A percentile compares a stretch with the other conserved stretches of the same genome.
These are phyloP conservation scores for Pomatorhinus ruficollis DNA, from an alignment of 2,113 vertebrate genomes.

Conservation along the genomic window DNA sequence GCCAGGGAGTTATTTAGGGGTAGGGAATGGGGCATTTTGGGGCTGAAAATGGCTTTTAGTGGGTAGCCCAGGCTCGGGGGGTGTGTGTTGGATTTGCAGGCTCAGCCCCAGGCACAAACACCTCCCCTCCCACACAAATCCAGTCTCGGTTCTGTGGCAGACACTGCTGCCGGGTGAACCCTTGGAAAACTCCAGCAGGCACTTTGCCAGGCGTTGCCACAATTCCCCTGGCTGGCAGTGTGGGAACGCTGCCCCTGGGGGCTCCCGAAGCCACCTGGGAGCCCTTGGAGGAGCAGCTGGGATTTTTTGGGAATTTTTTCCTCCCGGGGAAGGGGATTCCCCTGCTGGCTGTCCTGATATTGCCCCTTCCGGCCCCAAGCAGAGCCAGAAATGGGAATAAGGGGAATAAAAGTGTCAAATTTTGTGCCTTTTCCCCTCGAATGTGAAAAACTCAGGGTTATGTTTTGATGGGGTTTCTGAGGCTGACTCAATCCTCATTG, in stretches of 20 bases:
- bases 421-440: accelerated
- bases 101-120: conserved; percentile 23
- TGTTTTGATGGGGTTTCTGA: background rate
- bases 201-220: background rate
- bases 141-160: background rate
- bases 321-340: background rate
- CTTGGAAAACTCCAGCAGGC: background rate
- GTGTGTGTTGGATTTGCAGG: background rate
- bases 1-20: background rate
- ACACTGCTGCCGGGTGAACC: conserved; percentile 22
- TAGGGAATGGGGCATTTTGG: background rate
- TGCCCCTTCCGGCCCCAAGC: background rate
- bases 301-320: background rate
- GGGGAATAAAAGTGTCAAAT: background rate
- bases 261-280: background rate
- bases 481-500: too few relatives aligned
- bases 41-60: background rate
- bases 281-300: conserved; percentile 4
- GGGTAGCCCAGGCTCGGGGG: background rate
- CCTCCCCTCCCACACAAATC: background rate
- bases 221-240: background rate
- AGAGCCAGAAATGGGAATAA: background rate
- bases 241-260: background rate
- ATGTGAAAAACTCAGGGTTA: background rate
- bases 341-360: background rate